A percentile compares a stretch with the other conserved stretches of the same genome.
Evolutionary conservation across 2,888 invertebrate species (phyloP).

Genomic region (Rhopalosiphum nymphaeae): DNA sequence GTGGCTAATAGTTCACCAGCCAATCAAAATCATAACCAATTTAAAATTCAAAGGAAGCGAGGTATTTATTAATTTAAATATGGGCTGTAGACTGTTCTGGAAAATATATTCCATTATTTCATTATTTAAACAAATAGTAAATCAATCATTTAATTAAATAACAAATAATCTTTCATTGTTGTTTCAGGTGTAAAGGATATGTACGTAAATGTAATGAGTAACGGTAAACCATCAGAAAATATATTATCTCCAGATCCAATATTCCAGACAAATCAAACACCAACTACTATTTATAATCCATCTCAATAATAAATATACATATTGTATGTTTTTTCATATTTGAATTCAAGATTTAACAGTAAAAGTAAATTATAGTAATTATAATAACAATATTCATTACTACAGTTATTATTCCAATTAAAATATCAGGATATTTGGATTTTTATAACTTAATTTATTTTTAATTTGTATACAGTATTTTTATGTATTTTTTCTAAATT

Average conservation of each 20-base stretch:
- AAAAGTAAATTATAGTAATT: background rate
- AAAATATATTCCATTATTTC: background rate
- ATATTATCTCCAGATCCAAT: conserved; percentile 57
- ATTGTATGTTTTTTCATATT: background rate
- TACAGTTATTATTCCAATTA: background rate
- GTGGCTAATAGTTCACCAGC: conserved; percentile 61
- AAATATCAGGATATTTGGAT: background rate
- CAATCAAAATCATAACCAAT: conserved; percentile 52
- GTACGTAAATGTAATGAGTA: conserved; percentile 89
- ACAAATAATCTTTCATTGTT: background rate
- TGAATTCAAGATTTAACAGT: background rate
- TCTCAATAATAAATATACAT: conserved; percentile 9
- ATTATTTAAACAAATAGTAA: background rate
- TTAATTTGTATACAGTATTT: conserved; percentile 49
- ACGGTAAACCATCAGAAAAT: conserved; percentile 70
- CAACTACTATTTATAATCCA: conserved; percentile 47
- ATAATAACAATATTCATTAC: background rate
- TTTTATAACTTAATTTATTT: background rate
- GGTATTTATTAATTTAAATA: background rate
- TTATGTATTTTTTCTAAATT: conserved; percentile 9
- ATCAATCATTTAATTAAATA: background rate
- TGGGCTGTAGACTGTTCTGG: background rate
- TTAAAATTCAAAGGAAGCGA: conserved; percentile 57
- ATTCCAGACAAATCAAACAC: conserved; percentile 38
- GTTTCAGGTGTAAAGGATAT: conserved; percentile 82